These are phyloP conservation scores for Caradrina clavipalpis DNA, from an alignment of 2,888 invertebrate species.

Conservation along the genomic window DNA sequence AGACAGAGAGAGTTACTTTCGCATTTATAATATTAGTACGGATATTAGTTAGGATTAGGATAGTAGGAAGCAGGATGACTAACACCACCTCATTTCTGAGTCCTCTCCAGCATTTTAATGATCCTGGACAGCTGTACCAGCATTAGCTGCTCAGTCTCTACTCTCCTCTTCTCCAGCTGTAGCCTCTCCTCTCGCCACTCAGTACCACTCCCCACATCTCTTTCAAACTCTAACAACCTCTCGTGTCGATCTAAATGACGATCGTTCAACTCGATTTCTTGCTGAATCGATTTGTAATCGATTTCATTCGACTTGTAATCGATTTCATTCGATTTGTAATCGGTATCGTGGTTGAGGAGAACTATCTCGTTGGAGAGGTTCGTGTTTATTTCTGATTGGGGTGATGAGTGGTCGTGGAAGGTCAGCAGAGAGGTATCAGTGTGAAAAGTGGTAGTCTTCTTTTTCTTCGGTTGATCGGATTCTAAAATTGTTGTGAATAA, in stretches of 20 bases:
- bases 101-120: conserved; percentile 78
- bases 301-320: conserved; percentile 38
- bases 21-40: too few species aligned
- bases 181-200: conserved; percentile 62
- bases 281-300: conserved; percentile 46
- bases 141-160: conserved; percentile 74
- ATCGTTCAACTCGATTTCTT: conserved; percentile 48
- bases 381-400: conserved; percentile 35
- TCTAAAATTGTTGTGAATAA: conserved; percentile 60
- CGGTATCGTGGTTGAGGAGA: conserved; percentile 35
- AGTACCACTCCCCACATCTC: conserved; percentile 59
- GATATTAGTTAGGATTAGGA: too few species aligned
- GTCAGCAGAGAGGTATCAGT: conserved; percentile 75
- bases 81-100: conserved; percentile 71
- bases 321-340: conserved; percentile 32
- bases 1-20: too few species aligned
- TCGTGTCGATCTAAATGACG: conserved; percentile 44
- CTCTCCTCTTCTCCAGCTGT: conserved; percentile 61
- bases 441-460: conserved; percentile 76
- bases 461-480: conserved; percentile 69
- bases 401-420: conserved; percentile 69
- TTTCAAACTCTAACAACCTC: conserved; percentile 60
- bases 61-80: background rate
- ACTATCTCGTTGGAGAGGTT: too few species aligned
- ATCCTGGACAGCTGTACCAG: conserved; percentile 79